Evolutionary conservation across 2,113 vertebrate species (phyloP).

Genomic region (Antechinus stuartii): DNA sequence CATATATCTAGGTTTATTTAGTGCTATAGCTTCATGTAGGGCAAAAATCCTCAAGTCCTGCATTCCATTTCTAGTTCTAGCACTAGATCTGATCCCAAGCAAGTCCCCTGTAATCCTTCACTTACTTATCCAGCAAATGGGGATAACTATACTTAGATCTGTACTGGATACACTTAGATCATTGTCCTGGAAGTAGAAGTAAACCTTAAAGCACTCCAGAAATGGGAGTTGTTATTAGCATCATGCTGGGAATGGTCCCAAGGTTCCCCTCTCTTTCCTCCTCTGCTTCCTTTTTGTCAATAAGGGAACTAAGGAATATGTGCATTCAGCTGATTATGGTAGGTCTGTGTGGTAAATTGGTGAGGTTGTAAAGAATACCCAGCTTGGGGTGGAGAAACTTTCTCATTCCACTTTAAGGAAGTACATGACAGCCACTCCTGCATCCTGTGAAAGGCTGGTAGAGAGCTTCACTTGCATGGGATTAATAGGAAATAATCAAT

Average conservation of each 20-base stretch:
- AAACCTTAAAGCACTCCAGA: not conserved
- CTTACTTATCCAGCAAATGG: not conserved
- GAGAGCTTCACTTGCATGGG: not conserved
- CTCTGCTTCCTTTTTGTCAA: not conserved
- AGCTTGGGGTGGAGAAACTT: not conserved
- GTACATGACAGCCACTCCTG: not conserved
- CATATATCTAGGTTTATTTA: not conserved
- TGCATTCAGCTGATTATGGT: not conserved
- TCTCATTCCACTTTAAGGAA: not conserved
- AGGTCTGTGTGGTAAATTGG: not conserved
- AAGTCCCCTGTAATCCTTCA: not conserved
- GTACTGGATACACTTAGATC: not conserved
- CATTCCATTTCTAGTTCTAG: not conserved
- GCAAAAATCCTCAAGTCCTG: not conserved
- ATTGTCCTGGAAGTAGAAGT: not conserved
- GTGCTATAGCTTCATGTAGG: not conserved
- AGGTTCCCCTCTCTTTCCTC: not conserved
- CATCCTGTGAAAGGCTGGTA: not conserved
- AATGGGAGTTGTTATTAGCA: not conserved
- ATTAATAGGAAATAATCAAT: not conserved
- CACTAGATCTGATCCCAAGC: not conserved
- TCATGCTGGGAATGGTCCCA: not conserved
- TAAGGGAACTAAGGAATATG: not conserved
- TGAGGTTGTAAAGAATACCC: not conserved
- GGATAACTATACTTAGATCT: not conserved